These are phyloP conservation scores for Gastrophysa polygoni DNA, from an alignment of 2,888 invertebrate species.

Conservation along the genomic window DNA sequence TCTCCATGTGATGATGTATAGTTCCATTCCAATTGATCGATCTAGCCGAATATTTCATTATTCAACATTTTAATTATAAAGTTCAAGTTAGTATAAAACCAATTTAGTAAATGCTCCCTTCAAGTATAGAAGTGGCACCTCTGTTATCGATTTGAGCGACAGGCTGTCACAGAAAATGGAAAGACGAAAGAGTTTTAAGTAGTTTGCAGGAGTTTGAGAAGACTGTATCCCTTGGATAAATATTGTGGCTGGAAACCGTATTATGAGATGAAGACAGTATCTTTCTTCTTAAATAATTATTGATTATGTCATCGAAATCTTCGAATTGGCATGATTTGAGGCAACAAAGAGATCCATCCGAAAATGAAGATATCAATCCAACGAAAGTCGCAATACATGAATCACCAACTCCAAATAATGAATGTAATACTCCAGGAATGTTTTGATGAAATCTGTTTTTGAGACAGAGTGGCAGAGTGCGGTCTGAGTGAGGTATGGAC, in stretches of 20 bases:
- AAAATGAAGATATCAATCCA: too few relatives aligned
- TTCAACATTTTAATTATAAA: conserved; percentile 35
- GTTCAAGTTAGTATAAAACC: conserved; percentile 42
- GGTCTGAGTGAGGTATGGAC: too few relatives aligned
- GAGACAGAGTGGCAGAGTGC: too few relatives aligned
- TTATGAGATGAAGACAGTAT: conserved; percentile 42
- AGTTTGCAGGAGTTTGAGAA: conserved; percentile 58
- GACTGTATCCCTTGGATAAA: conserved; percentile 55
- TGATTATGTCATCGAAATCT: conserved; percentile 20
- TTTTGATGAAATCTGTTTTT: too few relatives aligned
- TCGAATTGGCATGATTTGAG: too few relatives aligned
- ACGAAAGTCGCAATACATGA: too few relatives aligned
- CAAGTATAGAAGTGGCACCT: conserved; percentile 52
- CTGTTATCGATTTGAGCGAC: conserved; percentile 56
- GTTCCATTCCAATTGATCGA: conserved; percentile 19
- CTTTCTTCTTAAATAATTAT: conserved; percentile 26
- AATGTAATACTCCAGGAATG: too few relatives aligned
- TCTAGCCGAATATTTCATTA: conserved; percentile 12
- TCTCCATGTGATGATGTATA: too few relatives aligned
- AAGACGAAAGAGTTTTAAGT: conserved; percentile 60
- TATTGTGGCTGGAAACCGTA: conserved; percentile 54
- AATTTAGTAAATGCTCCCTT: conserved; percentile 53
- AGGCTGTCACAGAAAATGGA: conserved; percentile 58
- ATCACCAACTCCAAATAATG: too few relatives aligned
- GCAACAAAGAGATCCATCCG: too few relatives aligned